Base-by-base conservation (phyloP, 2,113 vertebrate genomes). In the Corvus hawaiiensis region DNA sequence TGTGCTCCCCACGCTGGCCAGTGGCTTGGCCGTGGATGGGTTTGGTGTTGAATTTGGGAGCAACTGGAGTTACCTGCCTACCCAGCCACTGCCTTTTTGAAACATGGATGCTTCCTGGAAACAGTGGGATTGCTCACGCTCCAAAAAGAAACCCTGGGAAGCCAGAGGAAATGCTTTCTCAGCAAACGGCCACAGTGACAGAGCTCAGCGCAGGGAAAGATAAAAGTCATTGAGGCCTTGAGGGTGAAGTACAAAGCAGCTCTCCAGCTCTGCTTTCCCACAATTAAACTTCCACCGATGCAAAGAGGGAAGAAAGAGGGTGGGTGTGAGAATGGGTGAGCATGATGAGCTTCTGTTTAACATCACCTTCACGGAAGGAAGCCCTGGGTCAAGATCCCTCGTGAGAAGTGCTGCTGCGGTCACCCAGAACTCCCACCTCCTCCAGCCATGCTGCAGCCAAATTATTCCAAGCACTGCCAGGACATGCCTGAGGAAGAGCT, bases 231-330 rank as follows among this genome's bases (percentile, higher is more conserved):
- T 2, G 7, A 89, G 91, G 89, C 89, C 93, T 91, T 52, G 77
- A 91, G 93, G 96, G 94, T 90, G 85, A 95, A 96, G 88, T 77
- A 86, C 92, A 89, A 78, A 91, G 72, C 75, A 69, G 92, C 84
- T 92, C 94, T 23, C 48, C 10, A 30, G 79, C 10, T 2, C 3
- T 63, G 88, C 75, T 86, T 94, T 96, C 90, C 88, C 96, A 94
- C 79, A 90, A 75, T 93, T 86, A 77, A 71, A 84, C 68, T 56
- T 74, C 71, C 88, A 93, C 37, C 0, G 0, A 86, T 87, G 90
- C 90, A 95, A 85, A 85, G 55, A 64, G 49, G 49, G 54, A 84
- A 85, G 56, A 52, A 30, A 87, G 63, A 76, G 61, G 84, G 84
- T 56, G 58, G 81, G 66, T 87, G 93, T 91, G 89, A 94, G 93